Evolutionary conservation across 2,797 vertebrate genomes (phyloP), one percentile per base, ranked within the genome.

Genomic region (Bradypodion pumilum): DNA sequence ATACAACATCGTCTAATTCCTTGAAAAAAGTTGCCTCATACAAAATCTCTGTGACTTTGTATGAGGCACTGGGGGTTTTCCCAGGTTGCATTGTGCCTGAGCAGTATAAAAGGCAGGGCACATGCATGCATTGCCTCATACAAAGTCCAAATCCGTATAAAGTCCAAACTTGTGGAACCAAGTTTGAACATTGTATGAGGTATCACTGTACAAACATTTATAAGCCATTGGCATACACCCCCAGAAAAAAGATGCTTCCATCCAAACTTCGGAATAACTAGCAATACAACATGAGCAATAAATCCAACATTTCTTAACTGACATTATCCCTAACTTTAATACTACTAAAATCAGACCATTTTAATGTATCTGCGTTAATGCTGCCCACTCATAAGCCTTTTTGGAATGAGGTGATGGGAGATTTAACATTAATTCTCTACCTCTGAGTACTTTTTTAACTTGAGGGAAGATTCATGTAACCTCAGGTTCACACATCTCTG

Each of bases 401-500:
- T 62, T 40, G 44, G 13, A 19, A 32, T 35, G 25, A 46, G 27
- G 46, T 46, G 69, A 13, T 49, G 42, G 6, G 25, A 8, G 7
- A 78, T 78, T 70, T 84, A 78, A 70, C 49, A 42, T 68, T 63
- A 40, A 59, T 81, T 69, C 40, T 27, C 15, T 29, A 60, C 35
- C n/a, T 46, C 2, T 25, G 37, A 60, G 27, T 59, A 44, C 62
- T 78, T 78, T 60, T 29, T 12, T 21, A 29, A 63, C 2, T 40
- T 35, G 84, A 49, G 68, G 2, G 1, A 78, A 63, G n/a, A 29
- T 78, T 63, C 40, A 63, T 5, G 72, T 63, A 73, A 63, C n/a
- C 23, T 32, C 70, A 76, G 35, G 32, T 69, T 60, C 79, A 66
- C 56, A 86, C 35, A 77, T 81, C 29, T 72, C 42, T 40, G n/a